phyloP scores from a whole-genome alignment of 2,888 invertebrate genomes.

The Pilophorus perplexus region DNA sequence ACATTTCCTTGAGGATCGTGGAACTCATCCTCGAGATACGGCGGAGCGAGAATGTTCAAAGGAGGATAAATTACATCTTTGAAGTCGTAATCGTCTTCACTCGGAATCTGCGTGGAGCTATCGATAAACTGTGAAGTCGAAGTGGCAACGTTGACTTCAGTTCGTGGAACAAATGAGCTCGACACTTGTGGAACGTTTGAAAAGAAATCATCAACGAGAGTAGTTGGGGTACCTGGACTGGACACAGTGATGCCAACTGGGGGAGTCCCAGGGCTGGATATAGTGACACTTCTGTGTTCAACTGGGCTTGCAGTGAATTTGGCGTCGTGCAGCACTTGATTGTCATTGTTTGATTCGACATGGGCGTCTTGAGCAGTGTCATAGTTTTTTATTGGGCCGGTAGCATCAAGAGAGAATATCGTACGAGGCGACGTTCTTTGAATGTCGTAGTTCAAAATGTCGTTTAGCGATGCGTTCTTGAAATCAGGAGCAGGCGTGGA shows the following conservation, averaged over 20 bases:
- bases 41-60: slow-evolving; percentile 26
- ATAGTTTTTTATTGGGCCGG: background rate
- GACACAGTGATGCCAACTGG: background rate
- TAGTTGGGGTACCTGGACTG: slow-evolving; percentile 17
- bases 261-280: background rate
- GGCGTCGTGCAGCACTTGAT: background rate
- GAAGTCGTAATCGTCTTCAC: background rate
- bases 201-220: slow-evolving; percentile 1
- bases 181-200: slow-evolving; percentile 10
- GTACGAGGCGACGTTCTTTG: slow-evolving; percentile 17
- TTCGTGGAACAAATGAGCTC: slow-evolving; percentile 4
- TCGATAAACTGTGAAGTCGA: slow-evolving; percentile 17
- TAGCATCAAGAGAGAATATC: background rate
- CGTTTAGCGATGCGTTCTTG: slow-evolving; percentile 13
- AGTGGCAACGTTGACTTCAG: slow-evolving; percentile 31
- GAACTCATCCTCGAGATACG: slow-evolving; percentile 25
- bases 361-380: too few relatives aligned
- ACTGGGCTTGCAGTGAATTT: background rate
- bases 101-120: background rate
- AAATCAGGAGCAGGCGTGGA: slow-evolving; percentile 7
- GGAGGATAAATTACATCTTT: slow-evolving; percentile 23
- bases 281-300: background rate
- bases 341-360: too few relatives aligned
- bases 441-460: slow-evolving; percentile 28
- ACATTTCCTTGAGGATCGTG: slow-evolving; percentile 22